Evolutionary conservation across 1,140 invertebrate species (phyloP).

Genomic region (Brachionus calyciflorus): DNA sequence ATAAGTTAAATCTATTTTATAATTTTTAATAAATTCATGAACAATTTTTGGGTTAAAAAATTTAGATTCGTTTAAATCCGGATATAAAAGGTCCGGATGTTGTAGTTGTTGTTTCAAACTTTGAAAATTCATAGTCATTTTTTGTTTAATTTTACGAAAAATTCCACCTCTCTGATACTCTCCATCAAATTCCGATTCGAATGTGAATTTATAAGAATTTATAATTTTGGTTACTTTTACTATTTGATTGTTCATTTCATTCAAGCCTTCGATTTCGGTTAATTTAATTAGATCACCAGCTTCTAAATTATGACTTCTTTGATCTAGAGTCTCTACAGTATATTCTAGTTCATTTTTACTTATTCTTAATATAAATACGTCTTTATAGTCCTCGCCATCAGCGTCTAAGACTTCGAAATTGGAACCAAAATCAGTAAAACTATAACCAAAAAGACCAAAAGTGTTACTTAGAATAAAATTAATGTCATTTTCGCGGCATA

Average conservation of each 20-base stretch:
- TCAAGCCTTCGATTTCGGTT: conserved; percentile 59
- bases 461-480: conserved; percentile 59
- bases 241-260: conserved; percentile 53
- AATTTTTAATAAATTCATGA: neutral
- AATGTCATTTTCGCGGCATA: conserved; percentile 3
- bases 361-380: conserved; percentile 56
- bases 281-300: conserved; percentile 57
- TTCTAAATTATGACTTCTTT: conserved; percentile 56
- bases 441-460: conserved; percentile 56
- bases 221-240: neutral
- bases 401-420: conserved; percentile 58
- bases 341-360: conserved; percentile 57
- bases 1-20: neutral
- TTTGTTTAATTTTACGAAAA: conserved; percentile 23
- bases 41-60: neutral
- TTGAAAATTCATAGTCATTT: neutral
- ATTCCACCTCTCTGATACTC: conserved; percentile 11
- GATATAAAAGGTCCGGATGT: neutral
- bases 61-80: conserved; percentile 18
- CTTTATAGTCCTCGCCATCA: conserved; percentile 58
- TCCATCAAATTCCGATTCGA: neutral
- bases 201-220: conserved; percentile 15
- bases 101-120: neutral
- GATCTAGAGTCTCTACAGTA: conserved; percentile 55
- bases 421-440: conserved; percentile 60